Base-by-base conservation (phyloP, 2,797 vertebrate genomes). In the Salarias fasciatus region DNA sequence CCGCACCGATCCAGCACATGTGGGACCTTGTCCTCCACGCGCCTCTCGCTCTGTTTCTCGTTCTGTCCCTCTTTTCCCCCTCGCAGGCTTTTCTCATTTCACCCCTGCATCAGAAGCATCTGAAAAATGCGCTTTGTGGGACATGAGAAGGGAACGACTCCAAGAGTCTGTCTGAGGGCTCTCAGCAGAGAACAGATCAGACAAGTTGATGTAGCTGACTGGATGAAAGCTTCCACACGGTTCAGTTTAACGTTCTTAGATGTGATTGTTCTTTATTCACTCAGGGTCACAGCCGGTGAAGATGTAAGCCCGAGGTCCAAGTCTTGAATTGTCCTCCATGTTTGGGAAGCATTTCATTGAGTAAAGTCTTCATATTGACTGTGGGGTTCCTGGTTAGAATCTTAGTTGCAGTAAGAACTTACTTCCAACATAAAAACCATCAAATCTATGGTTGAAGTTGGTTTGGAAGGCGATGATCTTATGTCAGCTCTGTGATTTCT, bases 41-140 rank as follows among this genome's bases (percentile, higher is more conserved):
- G 11, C 38, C 47, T 47, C 37, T 65, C 60, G 44, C 40, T 75
- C 55, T 58, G 13, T 62, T n/a, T n/a, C 70, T 46, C 0, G 0
- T n/a, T n/a, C 51, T 59, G 53, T 30, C 59, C 50, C 62, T 36
- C 13, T 49, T 33, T 67, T 67, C 57, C 13, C 11, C 35, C 59
- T 57, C 55, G 18, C 67, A 80, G 62, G 68, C 65, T 67, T 80
- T 83, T 77, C 54, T 80, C 69, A 75, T 84, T 83, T 85, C 69
- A 70, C 53, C 66, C 76, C 53, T 61, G 46, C 37, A 30, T 69
- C 66, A 65, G 51, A 85, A 84, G 71, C 77, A 86, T 91, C 75
- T 81, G 43, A 83, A 83, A 86, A 83, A 89, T 88, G 84, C 77
- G 75, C 69, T 79, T 64, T 86, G 77, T 80, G 70, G 75, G 80